Evolutionary conservation across 1,140 invertebrate genomes (phyloP).

Genomic region (Ptiloglossa arizonensis): DNA sequence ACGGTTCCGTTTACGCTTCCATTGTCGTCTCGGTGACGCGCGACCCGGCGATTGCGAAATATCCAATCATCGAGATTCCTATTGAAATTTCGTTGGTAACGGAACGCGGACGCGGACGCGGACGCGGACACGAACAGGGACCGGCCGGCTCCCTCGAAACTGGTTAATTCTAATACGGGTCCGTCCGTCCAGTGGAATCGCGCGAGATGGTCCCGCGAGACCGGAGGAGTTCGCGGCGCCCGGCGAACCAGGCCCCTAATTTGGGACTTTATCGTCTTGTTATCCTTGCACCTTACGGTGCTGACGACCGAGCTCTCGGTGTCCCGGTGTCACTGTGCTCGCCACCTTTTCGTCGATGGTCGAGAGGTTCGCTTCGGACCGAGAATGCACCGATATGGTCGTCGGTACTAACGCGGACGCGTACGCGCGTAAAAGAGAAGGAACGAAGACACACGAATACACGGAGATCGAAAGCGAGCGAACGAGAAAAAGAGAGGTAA

Average conservation of each 20-base stretch:
- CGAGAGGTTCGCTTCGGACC: constrained; percentile 14
- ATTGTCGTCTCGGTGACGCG: not conserved
- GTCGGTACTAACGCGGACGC: not conserved
- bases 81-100: not conserved
- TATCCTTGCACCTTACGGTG: constrained; percentile 62
- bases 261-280: constrained; percentile 70
- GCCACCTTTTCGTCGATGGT: constrained; percentile 41
- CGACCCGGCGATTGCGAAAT: not conserved
- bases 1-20: not conserved
- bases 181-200: not conserved
- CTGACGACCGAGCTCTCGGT: constrained; percentile 50
- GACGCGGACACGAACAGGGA: not conserved
- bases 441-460: not conserved
- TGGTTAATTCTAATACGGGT: constrained; percentile 28
- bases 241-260: constrained; percentile 43
- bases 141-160: not conserved
- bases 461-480: not conserved
- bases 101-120: not conserved
- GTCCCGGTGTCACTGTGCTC: constrained; percentile 42
- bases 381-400: constrained; percentile 44
- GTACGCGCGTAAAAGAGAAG: not conserved
- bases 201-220: not conserved
- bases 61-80: not conserved
- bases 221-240: not conserved
- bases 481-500: not conserved